A percentile compares a stretch with the other conserved stretches of the same genome.
Conservation (phyloP, 2,888 invertebrate genomes). For the Therioaphis trifolii region DNA sequence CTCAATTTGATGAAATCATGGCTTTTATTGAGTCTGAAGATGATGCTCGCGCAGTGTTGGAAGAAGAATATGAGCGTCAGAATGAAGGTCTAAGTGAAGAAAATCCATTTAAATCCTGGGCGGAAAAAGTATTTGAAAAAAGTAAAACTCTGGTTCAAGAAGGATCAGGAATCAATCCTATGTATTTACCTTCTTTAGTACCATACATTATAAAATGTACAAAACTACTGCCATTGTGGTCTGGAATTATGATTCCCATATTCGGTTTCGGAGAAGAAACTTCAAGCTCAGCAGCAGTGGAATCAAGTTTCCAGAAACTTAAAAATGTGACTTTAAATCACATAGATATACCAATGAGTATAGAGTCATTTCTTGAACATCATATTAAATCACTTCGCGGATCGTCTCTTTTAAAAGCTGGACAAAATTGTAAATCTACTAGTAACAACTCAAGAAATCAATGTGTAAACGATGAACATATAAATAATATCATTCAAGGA, state of each 20-base stretch:
- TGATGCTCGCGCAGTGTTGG: background rate
- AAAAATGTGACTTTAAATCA: conserved; percentile 14
- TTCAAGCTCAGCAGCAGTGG: background rate
- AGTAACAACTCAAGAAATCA: background rate
- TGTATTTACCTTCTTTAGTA: conserved; percentile 20
- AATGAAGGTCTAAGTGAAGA: background rate
- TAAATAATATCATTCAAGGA: too few species aligned
- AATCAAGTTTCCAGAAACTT: conserved; percentile 31
- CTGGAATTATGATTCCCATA: conserved; percentile 20
- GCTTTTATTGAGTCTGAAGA: background rate
- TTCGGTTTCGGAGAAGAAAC: conserved; percentile 29
- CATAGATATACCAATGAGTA: background rate
- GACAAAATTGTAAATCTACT: background rate
- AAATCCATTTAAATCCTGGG: conserved; percentile 14
- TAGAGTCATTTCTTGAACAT: background rate
- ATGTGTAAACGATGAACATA: too few species aligned
- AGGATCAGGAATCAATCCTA: conserved; percentile 12
- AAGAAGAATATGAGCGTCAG: background rate
- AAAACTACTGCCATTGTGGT: conserved; percentile 12
- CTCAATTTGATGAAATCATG: background rate
- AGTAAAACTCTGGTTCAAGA: background rate
- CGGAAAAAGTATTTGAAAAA: background rate
- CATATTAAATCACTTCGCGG: background rate
- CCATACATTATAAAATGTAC: background rate
- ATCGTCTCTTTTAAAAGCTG: background rate